Evolutionary conservation across 2,888 invertebrate genomes (phyloP), one percentile per base, ranked within the genome.

Genomic region (Drosophila formosana): DNA sequence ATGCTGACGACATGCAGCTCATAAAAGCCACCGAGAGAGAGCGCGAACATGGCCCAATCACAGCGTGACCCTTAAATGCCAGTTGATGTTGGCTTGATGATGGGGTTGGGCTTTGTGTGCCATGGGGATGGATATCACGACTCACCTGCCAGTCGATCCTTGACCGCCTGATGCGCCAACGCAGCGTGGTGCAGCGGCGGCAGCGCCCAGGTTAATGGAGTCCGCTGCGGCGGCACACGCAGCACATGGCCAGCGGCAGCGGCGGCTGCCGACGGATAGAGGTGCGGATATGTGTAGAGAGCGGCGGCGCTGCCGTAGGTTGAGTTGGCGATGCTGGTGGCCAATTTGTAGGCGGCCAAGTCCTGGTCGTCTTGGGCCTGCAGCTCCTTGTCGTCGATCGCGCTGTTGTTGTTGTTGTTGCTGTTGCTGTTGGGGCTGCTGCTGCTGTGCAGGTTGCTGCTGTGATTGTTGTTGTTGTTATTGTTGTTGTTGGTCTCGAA

Each of bases 71-170:
- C 25, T 37, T 11, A 26, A 34, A 37, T 25, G 25, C 25, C 7
- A 32, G 25, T 39, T 41, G 18, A 13, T 34, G 11, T 39, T 39
- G 23, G 34, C 3, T 9, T 23, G 23, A 23, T 32, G 30, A 47
- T 25, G 30, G 30, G 11, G 9, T 13, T 47, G 39, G 4, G 37
- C n/a, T n/a, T 4, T 32, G 7, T 32, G 34, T n/a, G 1, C 26
- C 26, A 0, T n/a, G 11, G 25, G n/a, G 4, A 13, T 13, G 7
- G 13, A 8, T n/a, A 23, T 30, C 28, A 23, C n/a, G 26, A 93
- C 95, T 94, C 93, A 96, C 96, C 96, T 93, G 96, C 96, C 85
- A 96, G 93, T 93, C 96, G 94, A 92, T 96, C 96, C 93, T 96
- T 96, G 85, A 96, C 96, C 89, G 96, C 96, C 93, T 96, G 96